phyloP scores from a whole-genome alignment of 1,140 invertebrate genomes.

The Helicoverpa zea region DNA sequence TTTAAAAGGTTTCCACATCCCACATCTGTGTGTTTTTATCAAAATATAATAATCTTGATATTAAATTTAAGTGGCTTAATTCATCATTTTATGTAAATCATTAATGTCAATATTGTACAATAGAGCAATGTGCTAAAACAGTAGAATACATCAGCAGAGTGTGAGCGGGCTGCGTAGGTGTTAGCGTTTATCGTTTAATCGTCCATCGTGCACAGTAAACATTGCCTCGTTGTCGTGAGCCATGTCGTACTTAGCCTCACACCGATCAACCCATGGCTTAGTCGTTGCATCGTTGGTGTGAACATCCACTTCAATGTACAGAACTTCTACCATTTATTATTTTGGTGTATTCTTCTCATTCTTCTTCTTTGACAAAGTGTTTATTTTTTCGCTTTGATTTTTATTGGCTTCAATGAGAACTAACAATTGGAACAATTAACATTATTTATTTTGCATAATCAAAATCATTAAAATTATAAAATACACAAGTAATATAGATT shows the following conservation, averaged over 20 bases:
- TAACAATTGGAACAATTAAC: constrained; percentile 78
- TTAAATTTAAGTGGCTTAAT: neutral
- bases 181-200: constrained; percentile 68
- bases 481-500: constrained; percentile 74
- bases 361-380: constrained; percentile 55
- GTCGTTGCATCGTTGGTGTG: constrained; percentile 82
- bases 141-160: constrained; percentile 57
- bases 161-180: constrained; percentile 72
- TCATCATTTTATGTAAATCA: neutral
- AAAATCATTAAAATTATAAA: constrained; percentile 68
- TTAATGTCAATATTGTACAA: neutral
- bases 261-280: constrained; percentile 81
- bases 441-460: constrained; percentile 75
- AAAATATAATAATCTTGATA: neutral
- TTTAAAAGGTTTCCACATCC: too few species aligned
- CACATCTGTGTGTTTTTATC: too few species aligned
- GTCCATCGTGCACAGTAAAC: constrained; percentile 76
- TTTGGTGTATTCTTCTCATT: constrained; percentile 71
- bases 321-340: constrained; percentile 73
- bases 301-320: constrained; percentile 80
- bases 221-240: constrained; percentile 81
- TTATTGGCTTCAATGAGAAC: constrained; percentile 76
- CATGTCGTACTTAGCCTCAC: constrained; percentile 80
- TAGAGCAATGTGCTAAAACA: neutral
- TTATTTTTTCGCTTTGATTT: constrained; percentile 51